A percentile compares a stretch with the other conserved stretches of the same genome.
These are phyloP conservation scores for Listronotus oregonensis DNA, from an alignment of 1,140 invertebrate species.

Conservation along the genomic window DNA sequence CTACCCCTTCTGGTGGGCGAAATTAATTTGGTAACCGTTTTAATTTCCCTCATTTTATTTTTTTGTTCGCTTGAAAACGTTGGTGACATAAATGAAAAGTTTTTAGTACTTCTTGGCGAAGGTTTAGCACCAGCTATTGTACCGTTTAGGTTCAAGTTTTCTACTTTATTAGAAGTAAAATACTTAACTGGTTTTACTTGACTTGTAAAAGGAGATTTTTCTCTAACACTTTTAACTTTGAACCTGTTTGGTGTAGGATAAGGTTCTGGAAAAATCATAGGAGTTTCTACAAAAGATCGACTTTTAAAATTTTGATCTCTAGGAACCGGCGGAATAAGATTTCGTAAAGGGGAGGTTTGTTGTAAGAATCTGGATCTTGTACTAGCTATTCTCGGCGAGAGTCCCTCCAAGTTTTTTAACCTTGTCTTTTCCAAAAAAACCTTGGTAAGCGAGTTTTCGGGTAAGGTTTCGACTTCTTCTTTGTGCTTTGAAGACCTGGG, in stretches of 20 bases:
- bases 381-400: constrained; percentile 3
- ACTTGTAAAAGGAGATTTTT: constrained; percentile 7
- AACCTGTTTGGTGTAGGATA: constrained; percentile 16
- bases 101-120: constrained; percentile 23
- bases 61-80: constrained; percentile 49
- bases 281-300: constrained; percentile 24
- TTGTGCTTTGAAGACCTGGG: background rate
- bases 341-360: constrained; percentile 38
- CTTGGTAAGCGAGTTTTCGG: constrained; percentile 30
- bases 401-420: background rate
- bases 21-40: constrained; percentile 41
- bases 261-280: constrained; percentile 4
- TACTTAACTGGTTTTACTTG: constrained; percentile 28
- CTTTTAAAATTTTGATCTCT: constrained; percentile 24
- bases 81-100: constrained; percentile 48
- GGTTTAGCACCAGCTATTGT: constrained; percentile 5
- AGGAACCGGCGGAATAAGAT: constrained; percentile 16
- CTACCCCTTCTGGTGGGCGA: constrained; percentile 42
- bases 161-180: constrained; percentile 15
- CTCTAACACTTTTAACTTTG: constrained; percentile 24
- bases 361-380: constrained; percentile 34
- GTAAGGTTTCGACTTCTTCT: background rate
- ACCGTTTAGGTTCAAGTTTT: constrained; percentile 7
- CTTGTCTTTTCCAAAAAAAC: constrained; percentile 23
- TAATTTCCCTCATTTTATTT: constrained; percentile 45